phyloP scores from a whole-genome alignment of 2,888 invertebrate species.

The Cremastobaeus sp. region DNA sequence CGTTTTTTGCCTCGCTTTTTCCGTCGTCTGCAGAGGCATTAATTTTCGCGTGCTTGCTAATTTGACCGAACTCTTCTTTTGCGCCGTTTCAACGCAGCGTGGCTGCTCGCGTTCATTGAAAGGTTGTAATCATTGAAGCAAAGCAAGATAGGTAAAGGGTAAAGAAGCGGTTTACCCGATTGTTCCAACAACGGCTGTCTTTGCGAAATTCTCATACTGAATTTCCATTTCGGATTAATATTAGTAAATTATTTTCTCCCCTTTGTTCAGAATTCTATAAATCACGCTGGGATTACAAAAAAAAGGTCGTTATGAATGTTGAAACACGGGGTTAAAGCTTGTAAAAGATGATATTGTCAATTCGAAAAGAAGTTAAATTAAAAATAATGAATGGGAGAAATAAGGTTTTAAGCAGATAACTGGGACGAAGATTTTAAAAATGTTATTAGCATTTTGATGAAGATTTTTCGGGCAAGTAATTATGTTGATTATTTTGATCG shows the following conservation, averaged over 20 bases:
- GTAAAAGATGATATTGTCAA: too few relatives aligned
- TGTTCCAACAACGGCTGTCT: constrained; percentile 40
- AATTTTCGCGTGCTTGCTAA: constrained; percentile 51
- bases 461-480: constrained; percentile 15
- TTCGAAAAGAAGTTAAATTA: too few relatives aligned
- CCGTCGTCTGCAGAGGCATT: constrained; percentile 47
- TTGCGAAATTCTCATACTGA: constrained; percentile 31
- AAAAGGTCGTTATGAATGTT: too few relatives aligned
- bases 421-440: constrained; percentile 13
- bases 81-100: constrained; percentile 20
- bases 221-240: too few relatives aligned
- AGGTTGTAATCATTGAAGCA: constrained; percentile 52
- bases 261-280: constrained; percentile 18
- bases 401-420: background rate
- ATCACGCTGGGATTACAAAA: background rate
- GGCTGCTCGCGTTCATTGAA: constrained; percentile 51
- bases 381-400: background rate
- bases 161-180: constrained; percentile 41
- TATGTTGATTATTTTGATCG: constrained; percentile 12
- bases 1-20: constrained; percentile 15
- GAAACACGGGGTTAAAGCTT: too few relatives aligned
- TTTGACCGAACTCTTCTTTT: constrained; percentile 34
- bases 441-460: constrained; percentile 35
- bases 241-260: constrained; percentile 35
- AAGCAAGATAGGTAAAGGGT: background rate